Conservation (phyloP, 1,140 invertebrate species). For the Drosophila setifemur region DNA sequence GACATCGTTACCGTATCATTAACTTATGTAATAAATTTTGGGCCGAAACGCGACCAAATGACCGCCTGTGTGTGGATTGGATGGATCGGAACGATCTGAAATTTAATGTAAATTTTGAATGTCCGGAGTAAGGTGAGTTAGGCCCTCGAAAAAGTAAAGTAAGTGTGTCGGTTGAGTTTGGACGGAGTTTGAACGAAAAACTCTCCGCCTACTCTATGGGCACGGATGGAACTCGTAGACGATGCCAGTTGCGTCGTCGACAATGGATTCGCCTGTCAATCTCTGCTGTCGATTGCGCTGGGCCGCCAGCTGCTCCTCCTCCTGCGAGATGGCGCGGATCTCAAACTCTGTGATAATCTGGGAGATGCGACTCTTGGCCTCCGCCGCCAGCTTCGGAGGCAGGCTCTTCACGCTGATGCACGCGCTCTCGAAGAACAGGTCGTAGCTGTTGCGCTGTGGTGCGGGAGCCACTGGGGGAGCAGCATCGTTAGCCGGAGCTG, state of each 20-base stretch:
- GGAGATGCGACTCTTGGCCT: conserved; percentile 68
- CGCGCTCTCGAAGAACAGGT: conserved; percentile 76
- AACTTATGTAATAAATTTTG: conserved; percentile 19
- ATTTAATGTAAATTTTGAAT: conserved; percentile 26
- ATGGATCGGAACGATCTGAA: neutral
- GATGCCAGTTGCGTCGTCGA: conserved; percentile 15
- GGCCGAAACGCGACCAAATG: conserved; percentile 26
- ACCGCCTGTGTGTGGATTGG: conserved; percentile 1
- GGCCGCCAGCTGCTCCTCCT: conserved; percentile 34
- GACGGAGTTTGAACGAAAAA: conserved; percentile 12
- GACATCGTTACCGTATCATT: conserved; percentile 15
- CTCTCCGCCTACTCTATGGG: conserved; percentile 31
- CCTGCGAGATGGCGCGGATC: conserved; percentile 63
- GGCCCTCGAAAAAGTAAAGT: neutral
- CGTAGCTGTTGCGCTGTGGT: conserved; percentile 56
- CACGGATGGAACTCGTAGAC: conserved; percentile 52
- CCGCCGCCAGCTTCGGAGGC: conserved; percentile 72
- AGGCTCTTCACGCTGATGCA: conserved; percentile 64
- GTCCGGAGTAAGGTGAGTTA: neutral
- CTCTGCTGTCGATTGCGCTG: neutral
- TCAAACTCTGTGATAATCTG: conserved; percentile 73
- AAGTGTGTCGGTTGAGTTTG: neutral
- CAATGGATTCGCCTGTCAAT: neutral
- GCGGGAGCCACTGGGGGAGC: neutral
- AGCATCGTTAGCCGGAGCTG: neutral